These are phyloP conservation scores for Pararge aegeria DNA, from an alignment of 1,140 invertebrate species.

Conservation along the genomic window DNA sequence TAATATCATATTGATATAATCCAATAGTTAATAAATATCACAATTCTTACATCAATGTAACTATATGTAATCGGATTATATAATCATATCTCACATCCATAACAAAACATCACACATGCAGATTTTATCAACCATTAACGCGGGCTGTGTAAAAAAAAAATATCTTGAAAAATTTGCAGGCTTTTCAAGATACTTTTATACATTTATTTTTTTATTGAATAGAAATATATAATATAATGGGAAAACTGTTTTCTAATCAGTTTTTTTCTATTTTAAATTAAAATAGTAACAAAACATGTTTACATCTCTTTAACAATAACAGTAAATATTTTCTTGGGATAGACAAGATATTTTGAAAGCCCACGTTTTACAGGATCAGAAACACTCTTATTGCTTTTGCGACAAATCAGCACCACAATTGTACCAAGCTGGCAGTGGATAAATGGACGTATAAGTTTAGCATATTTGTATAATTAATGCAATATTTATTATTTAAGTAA, in stretches of 20 bases:
- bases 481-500: slow-evolving; percentile 1
- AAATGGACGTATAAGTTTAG: slow-evolving; percentile 24
- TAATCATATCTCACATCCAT: neutral
- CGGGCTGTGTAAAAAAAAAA: neutral
- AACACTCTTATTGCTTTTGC: slow-evolving; percentile 16
- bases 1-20: slow-evolving; percentile 2
- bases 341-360: neutral
- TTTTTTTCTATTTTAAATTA: no score
- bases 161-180: neutral
- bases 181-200: no score
- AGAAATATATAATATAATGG: no score
- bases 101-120: neutral
- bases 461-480: slow-evolving; percentile 19
- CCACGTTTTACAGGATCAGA: neutral
- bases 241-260: no score
- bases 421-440: slow-evolving; percentile 28
- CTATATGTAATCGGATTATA: neutral
- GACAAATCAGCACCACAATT: slow-evolving; percentile 27
- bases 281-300: no score
- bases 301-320: no score
- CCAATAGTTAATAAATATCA: slow-evolving; percentile 10
- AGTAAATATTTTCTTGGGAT: no score
- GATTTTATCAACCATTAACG: neutral
- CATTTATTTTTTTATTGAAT: no score
- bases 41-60: slow-evolving; percentile 4